phyloP scores from a whole-genome alignment of 2,888 invertebrate genomes.

The Plagodis dolabraria region DNA sequence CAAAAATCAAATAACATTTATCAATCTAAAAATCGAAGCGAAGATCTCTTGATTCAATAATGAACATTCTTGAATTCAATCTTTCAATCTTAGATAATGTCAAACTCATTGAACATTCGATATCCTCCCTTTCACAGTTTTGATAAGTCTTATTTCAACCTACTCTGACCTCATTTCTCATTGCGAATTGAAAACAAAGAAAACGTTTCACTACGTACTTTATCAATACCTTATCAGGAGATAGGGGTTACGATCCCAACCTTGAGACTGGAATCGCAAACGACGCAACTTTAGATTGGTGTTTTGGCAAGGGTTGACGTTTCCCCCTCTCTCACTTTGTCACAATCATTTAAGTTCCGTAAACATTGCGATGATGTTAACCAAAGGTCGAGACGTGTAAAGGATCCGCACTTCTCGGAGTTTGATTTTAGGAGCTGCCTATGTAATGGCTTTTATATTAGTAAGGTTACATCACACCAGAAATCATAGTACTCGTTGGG shows the following conservation, averaged over 20 bases:
- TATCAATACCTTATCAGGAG: constrained; percentile 33
- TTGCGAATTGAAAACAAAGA: constrained; percentile 22
- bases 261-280: constrained; percentile 19
- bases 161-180: constrained; percentile 19
- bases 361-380: constrained; percentile 8
- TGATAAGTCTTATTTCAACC: constrained; percentile 3
- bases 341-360: constrained; percentile 11
- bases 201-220: constrained; percentile 21
- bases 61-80: too few relatives aligned
- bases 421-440: neutral
- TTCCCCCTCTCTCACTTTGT: constrained; percentile 15
- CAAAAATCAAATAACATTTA: too few relatives aligned
- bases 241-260: constrained; percentile 17
- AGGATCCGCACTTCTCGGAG: neutral
- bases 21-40: neutral
- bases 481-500: too few relatives aligned
- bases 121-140: neutral
- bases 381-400: constrained; percentile 6
- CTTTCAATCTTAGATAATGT: too few relatives aligned
- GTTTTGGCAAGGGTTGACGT: constrained; percentile 14
- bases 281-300: constrained; percentile 25
- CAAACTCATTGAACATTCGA: neutral
- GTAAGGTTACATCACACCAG: too few relatives aligned
- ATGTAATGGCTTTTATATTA: neutral
- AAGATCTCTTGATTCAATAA: too few relatives aligned